Evolutionary conservation across 2,797 vertebrate genomes (phyloP), one percentile per base, ranked within the genome.

Genomic region (Denticeps clupeoides): DNA sequence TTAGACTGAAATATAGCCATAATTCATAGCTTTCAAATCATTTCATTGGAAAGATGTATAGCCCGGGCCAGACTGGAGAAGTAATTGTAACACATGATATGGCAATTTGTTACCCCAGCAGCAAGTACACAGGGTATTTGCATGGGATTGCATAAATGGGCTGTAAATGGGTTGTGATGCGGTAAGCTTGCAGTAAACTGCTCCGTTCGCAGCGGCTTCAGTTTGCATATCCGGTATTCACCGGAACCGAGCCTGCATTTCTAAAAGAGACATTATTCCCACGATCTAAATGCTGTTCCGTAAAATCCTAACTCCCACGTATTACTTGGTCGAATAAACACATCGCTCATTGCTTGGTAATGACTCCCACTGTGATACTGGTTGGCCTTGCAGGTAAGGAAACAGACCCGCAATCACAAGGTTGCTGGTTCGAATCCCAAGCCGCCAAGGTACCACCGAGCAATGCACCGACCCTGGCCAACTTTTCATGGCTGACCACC

Each of bases 1-100:
- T 79, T 79, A 83, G 79, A 81, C 81, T 83, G 78, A 86, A 86
- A 84, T 86, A 82, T 83, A 80, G 81, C 76, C 79, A 84, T 84
- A 86, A 86, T 85, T 85, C 84, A 83, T 83, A 82, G 82, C 82
- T 82, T 82, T 82, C 80, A 83, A 74, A 69, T 72, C 72, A 64
- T 78, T 82, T 82, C 71, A 78, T 72, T 68, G 76, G 68, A 75
- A 64, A 72, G 67, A 72, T 65, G 63, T 65, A 72, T 72, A 62
- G 63, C 56, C 54, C 56, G 65, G 68, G 75, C 64, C 62, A 55
- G 66, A 70, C 71, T 68, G 70, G 69, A 73, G 72, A 72, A 74
- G 71, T 81, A 82, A 83, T 81, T 82, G 77, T 72, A 83, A 81
- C 75, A 85, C 79, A 79, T 73, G 82, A 86, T 82, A 84, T 59